These are phyloP conservation scores for Blera fallax DNA, from an alignment of 2,888 invertebrate genomes.

Conservation along the genomic window DNA sequence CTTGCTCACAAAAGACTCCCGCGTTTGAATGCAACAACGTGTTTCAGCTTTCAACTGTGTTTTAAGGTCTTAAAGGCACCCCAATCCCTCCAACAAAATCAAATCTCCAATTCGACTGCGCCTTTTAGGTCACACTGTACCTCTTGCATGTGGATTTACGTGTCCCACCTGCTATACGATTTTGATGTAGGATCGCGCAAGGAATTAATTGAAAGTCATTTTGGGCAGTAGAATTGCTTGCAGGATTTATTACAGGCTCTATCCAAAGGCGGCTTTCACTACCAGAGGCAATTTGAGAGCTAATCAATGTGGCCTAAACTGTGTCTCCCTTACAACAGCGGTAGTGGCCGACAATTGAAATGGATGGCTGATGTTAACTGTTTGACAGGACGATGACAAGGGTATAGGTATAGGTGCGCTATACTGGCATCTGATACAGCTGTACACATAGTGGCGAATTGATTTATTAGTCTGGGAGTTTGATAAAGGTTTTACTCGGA, in stretches of 20 bases:
- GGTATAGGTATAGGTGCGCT: background rate
- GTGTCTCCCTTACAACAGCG: background rate
- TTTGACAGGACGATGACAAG: conserved; percentile 35
- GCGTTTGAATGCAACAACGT: no score
- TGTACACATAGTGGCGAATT: conserved; percentile 36
- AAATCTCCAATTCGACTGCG: background rate
- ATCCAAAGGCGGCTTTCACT: background rate
- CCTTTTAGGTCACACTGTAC: background rate
- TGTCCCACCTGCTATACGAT: background rate
- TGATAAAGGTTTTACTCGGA: background rate
- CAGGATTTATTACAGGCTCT: conserved; percentile 19
- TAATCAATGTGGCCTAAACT: conserved; percentile 36
- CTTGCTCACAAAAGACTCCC: no score
- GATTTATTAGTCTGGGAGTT: conserved; percentile 37
- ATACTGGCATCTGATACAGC: background rate
- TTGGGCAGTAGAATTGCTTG: conserved; percentile 1
- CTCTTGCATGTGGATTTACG: background rate
- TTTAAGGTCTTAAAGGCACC: no score
- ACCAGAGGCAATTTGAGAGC: conserved; percentile 18
- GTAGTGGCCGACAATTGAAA: conserved; percentile 39
- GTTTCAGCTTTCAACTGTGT: no score
- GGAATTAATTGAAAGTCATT: conserved; percentile 46
- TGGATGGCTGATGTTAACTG: conserved; percentile 39
- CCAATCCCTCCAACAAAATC: no score
- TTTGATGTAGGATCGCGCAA: conserved; percentile 14